Evolutionary conservation across 2,113 vertebrate genomes (phyloP), one percentile per base, ranked within the genome.

Genomic region (Marmota monax): DNA sequence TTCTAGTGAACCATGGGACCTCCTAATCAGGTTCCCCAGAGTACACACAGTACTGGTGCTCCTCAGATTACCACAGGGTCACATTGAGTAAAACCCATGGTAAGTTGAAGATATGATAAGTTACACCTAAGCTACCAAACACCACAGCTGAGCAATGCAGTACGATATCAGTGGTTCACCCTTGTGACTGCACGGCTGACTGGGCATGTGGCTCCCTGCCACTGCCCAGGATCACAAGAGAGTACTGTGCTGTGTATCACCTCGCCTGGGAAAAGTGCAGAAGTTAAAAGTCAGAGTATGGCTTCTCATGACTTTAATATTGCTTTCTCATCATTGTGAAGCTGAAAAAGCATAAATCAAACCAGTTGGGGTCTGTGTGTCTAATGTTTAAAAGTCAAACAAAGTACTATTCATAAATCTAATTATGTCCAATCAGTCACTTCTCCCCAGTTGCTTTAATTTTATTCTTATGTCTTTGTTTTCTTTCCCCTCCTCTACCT

Each of bases 321-420:
- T 22, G 7, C 53, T 80, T 72, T 61, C 51, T 69, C 2, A n/a
- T 12, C 4, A 48, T 27, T 27, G 25, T 48, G 32, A 61, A 87
- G 23, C 70, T 45, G n/a, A 72, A 80, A 80, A 79, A 37, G 34
- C 53, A 9, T 51, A 37, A 88, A 22, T 14, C 22, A 45, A 74
- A 42, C 12, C 42, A 8, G 7, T 2, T 9, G 14, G 4, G 76
- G 32, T 37, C 12, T 37, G 14, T 84, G 25, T 11, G 27, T 77
- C 23, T 32, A 45, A 63, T 34, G n/a, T n/a, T 86, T 72, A 65
- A 94, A 84, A 80, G 2, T 82, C 53, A 88, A 53, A 94, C 90
- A 25, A 63, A 61, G 22, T 61, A 3, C 12, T 51, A 17, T 9
- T 86, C 11, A 16, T 77, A 42, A 53, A 84, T 88, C n/a, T 82